Evolutionary conservation across 2,113 vertebrate genomes (phyloP), one percentile per base, ranked within the genome.

Genomic region (Nothocercus julius): DNA sequence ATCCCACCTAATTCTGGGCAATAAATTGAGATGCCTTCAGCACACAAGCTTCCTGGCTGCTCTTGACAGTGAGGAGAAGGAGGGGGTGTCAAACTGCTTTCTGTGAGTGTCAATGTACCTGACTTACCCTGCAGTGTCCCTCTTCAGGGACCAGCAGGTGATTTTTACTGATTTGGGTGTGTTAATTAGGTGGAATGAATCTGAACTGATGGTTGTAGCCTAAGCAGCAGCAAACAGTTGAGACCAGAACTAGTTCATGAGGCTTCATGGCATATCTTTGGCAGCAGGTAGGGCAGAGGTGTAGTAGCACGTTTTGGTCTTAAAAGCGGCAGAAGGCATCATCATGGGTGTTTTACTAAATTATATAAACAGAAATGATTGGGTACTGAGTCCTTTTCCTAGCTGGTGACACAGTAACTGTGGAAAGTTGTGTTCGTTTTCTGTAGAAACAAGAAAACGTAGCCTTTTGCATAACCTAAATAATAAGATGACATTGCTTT

Each of bases 401-500:
- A 62, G 69, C 53, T 92, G 84, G 84, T 87, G 91, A n/a, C 38
- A 93, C 56, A 77, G 40, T 68, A 93, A 82, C 70, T 74, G 54
- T n/a, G 68, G 68, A 56, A 89, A 95, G 89, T 79, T 82, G 47
- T 56, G 53, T 34, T 94, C 1, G 0, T 87, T 92, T 92, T 92
- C 84, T 72, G 75, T 53, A 92, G 47, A 84, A 94, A 72, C 32
- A 56, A 22, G 49, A 49, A 49, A 49, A 49, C 22, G 49, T 22
- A 24, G 38, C 25, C 53, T 78, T 78, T 61, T 82, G 40, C 78
- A 28, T 73, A 92, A 82, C 82, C 28, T 56, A 59, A 95, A 66
- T 80, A 82, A 95, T 76, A 85, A 61, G 90, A 82, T 30, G 53
- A 62, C 8, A 1, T 56, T 58, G 61, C 74, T 66, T 34, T 75